phyloP scores from a whole-genome alignment of 1,140 invertebrate species.

The Drosophila bocqueti region DNA sequence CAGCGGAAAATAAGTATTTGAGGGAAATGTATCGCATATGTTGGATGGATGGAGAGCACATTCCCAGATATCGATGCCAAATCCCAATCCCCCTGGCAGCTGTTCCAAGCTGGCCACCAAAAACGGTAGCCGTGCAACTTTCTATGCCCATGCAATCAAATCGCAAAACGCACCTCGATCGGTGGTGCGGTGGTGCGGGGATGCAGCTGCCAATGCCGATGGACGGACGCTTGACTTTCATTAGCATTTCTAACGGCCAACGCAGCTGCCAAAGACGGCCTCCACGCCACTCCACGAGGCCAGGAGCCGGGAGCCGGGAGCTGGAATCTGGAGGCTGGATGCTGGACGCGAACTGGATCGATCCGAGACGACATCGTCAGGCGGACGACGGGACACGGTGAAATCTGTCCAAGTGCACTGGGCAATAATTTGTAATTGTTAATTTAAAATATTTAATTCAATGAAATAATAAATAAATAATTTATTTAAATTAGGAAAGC shows the following conservation, averaged over 20 bases:
- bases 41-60: conserved; percentile 35
- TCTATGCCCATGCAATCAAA: conserved; percentile 78
- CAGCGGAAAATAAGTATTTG: conserved; percentile 6
- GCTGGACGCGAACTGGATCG: conserved; percentile 61
- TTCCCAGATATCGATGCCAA: conserved; percentile 54
- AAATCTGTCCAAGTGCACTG: conserved; percentile 43
- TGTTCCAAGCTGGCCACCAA: conserved; percentile 45
- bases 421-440: not conserved
- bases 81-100: conserved; percentile 58
- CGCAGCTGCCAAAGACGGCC: conserved; percentile 72
- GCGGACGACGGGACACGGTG: conserved; percentile 45
- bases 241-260: conserved; percentile 83
- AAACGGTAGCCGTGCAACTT: conserved; percentile 79
- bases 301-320: not conserved
- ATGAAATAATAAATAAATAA: no score
- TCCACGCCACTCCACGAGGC: conserved; percentile 46
- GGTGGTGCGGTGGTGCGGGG: conserved; percentile 22
- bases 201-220: conserved; percentile 67
- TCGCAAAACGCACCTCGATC: conserved; percentile 62
- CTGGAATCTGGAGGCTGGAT: not conserved
- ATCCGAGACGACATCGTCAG: conserved; percentile 36
- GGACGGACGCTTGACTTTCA: conserved; percentile 72
- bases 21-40: conserved; percentile 35
- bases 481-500: no score
- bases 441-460: not conserved